Evolutionary conservation across 2,113 vertebrate genomes (phyloP).

Genomic region (Rhineura floridana): DNA sequence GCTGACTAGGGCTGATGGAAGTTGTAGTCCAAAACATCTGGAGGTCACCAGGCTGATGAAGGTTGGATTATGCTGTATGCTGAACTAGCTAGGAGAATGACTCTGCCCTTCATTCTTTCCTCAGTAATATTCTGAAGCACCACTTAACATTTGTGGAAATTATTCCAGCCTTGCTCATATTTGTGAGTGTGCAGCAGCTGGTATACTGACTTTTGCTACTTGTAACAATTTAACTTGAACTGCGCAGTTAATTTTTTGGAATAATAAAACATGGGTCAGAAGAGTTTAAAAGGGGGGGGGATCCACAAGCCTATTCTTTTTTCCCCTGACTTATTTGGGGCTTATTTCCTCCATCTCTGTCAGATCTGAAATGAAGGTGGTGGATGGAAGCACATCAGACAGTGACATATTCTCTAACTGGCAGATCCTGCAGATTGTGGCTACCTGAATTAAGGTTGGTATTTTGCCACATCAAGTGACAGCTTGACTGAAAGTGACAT

Average conservation of each 20-base stretch:
- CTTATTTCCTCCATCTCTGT: constrained; percentile 10
- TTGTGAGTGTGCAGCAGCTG: background rate
- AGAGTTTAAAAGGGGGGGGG: background rate
- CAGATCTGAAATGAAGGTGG: constrained; percentile 44
- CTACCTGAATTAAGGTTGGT: constrained; percentile 59
- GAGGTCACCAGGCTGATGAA: too few relatives aligned
- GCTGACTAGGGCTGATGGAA: too few relatives aligned
- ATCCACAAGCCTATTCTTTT: background rate
- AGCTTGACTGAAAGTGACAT: constrained; percentile 53
- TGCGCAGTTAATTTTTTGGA: constrained; percentile 5
- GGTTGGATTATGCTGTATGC: background rate
- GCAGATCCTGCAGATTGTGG: constrained; percentile 53
- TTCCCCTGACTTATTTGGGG: background rate
- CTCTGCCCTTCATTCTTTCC: background rate
- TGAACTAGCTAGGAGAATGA: background rate
- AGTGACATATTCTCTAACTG: constrained; percentile 40
- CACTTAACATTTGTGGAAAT: background rate
- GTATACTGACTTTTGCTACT: background rate
- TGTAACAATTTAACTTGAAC: background rate
- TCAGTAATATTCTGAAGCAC: background rate
- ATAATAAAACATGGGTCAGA: background rate
- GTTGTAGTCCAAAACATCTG: too few relatives aligned
- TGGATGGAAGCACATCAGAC: background rate
- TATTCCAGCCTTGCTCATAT: background rate
- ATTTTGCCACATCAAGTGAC: constrained; percentile 50